Evolutionary conservation across 2,113 vertebrate species (phyloP).

Genomic region (Notechis scutatus): DNA sequence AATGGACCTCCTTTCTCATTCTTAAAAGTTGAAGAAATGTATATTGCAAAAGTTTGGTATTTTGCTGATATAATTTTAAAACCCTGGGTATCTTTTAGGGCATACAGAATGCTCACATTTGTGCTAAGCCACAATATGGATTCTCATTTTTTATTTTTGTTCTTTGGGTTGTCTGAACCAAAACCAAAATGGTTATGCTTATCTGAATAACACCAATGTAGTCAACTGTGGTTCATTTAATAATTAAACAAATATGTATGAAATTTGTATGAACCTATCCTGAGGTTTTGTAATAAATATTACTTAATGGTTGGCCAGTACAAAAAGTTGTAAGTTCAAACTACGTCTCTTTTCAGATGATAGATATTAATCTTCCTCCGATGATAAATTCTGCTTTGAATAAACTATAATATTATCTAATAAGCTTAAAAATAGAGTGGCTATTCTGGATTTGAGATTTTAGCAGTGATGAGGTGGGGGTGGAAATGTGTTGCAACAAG

Average conservation of each 20-base stretch:
- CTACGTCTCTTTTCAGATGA: not conserved
- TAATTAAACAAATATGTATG: not conserved
- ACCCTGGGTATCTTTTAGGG: not conserved
- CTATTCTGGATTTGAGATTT: not conserved
- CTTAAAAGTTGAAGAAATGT: not conserved
- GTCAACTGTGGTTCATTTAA: not conserved
- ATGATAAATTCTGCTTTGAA: not conserved
- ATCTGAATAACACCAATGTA: not conserved
- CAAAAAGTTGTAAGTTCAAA: not conserved
- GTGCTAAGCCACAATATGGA: not conserved
- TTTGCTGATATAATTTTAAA: not conserved
- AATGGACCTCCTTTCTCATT: not conserved
- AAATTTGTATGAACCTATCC: not conserved
- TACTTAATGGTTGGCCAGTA: not conserved
- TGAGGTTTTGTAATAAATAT: not conserved
- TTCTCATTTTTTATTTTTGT: not conserved
- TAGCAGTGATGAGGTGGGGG: not conserved
- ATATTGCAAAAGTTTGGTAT: not conserved
- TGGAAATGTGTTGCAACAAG: not conserved
- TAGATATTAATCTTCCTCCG: not conserved
- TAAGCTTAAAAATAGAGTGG: not conserved
- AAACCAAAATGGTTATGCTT: not conserved
- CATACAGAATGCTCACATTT: not conserved
- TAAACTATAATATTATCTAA: not conserved
- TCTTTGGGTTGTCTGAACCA: not conserved